Percentiles rank a stretch among this genome's conserved stretches.
Conservation (phyloP, 1,140 invertebrate species). For the Tribolium castaneum region DNA sequence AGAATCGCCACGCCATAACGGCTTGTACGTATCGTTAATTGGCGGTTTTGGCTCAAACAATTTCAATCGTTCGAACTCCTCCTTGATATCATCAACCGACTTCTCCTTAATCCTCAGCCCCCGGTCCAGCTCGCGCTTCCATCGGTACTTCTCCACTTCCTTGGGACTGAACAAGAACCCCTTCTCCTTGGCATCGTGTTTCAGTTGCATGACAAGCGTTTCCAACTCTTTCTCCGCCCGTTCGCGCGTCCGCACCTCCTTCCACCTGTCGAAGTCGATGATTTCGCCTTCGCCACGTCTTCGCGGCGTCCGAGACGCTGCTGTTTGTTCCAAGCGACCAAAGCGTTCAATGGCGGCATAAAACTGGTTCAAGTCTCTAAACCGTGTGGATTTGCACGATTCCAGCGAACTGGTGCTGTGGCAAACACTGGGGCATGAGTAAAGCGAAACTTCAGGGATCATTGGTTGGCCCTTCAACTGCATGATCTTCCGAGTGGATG, state of each 20-base stretch:
- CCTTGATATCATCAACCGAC: slow-evolving; percentile 86
- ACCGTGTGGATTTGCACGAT: slow-evolving; percentile 63
- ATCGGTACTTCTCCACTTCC: slow-evolving; percentile 76
- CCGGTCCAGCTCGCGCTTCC: slow-evolving; percentile 75
- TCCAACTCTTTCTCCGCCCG: slow-evolving; percentile 85
- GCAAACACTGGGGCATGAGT: slow-evolving; percentile 58
- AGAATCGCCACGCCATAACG: slow-evolving; percentile 84
- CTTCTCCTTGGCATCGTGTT: slow-evolving; percentile 82
- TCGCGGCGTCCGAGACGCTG: slow-evolving; percentile 74
- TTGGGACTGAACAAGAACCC: slow-evolving; percentile 84
- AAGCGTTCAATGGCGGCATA: slow-evolving; percentile 89
- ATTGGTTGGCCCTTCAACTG: slow-evolving; percentile 59
- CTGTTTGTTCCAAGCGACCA: slow-evolving; percentile 81
- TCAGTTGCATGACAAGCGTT: slow-evolving; percentile 80
- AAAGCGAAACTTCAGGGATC: slow-evolving; percentile 47
- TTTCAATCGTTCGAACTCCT: slow-evolving; percentile 73
- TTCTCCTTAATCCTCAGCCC: slow-evolving; percentile 85
- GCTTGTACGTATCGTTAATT: slow-evolving; percentile 78
- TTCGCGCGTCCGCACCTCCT: slow-evolving; percentile 80
- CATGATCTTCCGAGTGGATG: slow-evolving; percentile 73
- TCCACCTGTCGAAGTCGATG: slow-evolving; percentile 90
- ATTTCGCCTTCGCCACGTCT: slow-evolving; percentile 80
- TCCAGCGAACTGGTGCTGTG: slow-evolving; percentile 49
- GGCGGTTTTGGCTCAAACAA: slow-evolving; percentile 63
- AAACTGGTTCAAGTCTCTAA: slow-evolving; percentile 87